Evolutionary conservation across 2,113 vertebrate genomes (phyloP).

Genomic region (Rhinichthys klamathensis): DNA sequence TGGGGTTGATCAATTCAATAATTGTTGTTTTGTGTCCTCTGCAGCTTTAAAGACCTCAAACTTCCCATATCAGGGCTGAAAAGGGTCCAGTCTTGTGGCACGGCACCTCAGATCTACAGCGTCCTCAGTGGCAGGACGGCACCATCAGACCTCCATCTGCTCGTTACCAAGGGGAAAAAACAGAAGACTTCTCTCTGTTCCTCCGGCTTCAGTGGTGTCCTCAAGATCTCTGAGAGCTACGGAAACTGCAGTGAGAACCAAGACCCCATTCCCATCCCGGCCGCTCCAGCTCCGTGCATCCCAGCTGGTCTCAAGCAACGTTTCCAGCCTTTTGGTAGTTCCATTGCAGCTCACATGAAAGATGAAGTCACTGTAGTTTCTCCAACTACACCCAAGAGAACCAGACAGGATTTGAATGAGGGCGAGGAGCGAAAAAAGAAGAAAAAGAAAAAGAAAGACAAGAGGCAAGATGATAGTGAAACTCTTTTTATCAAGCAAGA

Average conservation of each 20-base stretch:
- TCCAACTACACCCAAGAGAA: slow-evolving; percentile 34
- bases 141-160: slow-evolving; percentile 64
- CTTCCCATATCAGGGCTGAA: slow-evolving; percentile 71
- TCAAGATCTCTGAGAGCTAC: slow-evolving; percentile 73
- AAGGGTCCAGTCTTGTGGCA: slow-evolving; percentile 57
- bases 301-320: slow-evolving; percentile 72
- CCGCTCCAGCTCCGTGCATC: slow-evolving; percentile 66
- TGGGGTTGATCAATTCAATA: background rate
- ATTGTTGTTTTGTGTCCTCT: slow-evolving; percentile 15
- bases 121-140: slow-evolving; percentile 62
- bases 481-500: slow-evolving; percentile 61
- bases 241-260: slow-evolving; percentile 59
- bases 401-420: background rate
- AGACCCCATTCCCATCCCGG: slow-evolving; percentile 63
- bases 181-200: slow-evolving; percentile 35
- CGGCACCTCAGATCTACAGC: slow-evolving; percentile 67
- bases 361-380: slow-evolving; percentile 44
- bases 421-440: slow-evolving; percentile 61
- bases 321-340: slow-evolving; percentile 74
- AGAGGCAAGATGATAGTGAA: slow-evolving; percentile 5
- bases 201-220: slow-evolving; percentile 69
- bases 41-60: slow-evolving; percentile 66
- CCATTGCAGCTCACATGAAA: slow-evolving; percentile 40
- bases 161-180: slow-evolving; percentile 52
- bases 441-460: slow-evolving; percentile 68